Evolutionary conservation across 2,113 vertebrate species (phyloP), one percentile per base, ranked within the genome.

Genomic region (Falco punctatus): DNA sequence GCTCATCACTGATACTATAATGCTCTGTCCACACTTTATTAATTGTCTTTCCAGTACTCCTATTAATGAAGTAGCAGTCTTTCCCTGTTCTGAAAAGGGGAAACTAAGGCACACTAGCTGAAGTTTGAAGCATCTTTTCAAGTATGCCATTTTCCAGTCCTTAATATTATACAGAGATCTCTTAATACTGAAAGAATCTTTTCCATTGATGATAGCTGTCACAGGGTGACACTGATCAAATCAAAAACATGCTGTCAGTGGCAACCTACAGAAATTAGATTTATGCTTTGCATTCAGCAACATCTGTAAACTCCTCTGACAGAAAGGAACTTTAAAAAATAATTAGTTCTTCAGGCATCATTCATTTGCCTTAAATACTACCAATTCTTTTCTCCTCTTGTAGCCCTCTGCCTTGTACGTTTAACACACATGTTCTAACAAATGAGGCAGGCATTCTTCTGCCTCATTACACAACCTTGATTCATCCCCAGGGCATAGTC

Each of bases 381-480:
- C 48, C 19, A 84, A 30, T 89, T 91, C 64, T 91, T 32, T 87
- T 84, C 72, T 95, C 62, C 24, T 74, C 55, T 91, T 1, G 2
- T 28, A 85, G 69, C 61, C 57, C 48, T 85, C 86, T 94, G 72
- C 64, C 69, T 90, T 90, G 78, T 85, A 72, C 46, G 26, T 93
- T 93, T 91, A 93, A 85, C 90, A 85, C 86, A 84, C 73, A 30
- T 91, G 77, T 77, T 96, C 83, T 88, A 77, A 90, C 81, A 93
- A 96, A 97, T 96, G 94, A 96, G 73, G 94, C 91, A 92, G 78
- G 57, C 86, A 46, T 88, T 96, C 91, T 96, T 94, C 87, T 94
- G 84, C 91, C 87, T 96, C 92, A 93, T 97, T 91, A 82, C 93
- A 88, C 84, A 93, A 40, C 40, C 9, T 17, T 85, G 87, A 95